Percentiles rank a stretch among this genome's conserved stretches.
Conservation (phyloP, 2,888 invertebrate species). For the Xylota sylvarum region DNA sequence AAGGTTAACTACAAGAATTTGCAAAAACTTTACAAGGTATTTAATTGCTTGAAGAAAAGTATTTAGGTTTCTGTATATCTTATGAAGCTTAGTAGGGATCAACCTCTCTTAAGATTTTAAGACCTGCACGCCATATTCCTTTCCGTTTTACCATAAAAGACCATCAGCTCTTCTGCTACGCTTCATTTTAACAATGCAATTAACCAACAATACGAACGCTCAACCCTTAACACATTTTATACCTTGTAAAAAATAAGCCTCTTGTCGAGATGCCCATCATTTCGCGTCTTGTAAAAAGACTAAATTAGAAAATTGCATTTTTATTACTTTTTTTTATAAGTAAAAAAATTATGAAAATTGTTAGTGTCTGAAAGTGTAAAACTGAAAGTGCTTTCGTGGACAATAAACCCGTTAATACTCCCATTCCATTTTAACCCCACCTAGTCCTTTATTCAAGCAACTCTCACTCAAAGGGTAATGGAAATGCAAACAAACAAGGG, state of each 20-base stretch:
- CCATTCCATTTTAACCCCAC: conserved; percentile 15
- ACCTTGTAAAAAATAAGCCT: conserved; percentile 40
- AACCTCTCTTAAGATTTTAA: too few species aligned
- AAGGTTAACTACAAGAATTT: too few species aligned
- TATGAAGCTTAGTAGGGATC: too few species aligned
- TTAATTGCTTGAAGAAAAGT: too few species aligned
- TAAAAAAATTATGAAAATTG: conserved; percentile 68
- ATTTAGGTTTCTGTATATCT: too few species aligned
- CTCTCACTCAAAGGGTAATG: conserved; percentile 42
- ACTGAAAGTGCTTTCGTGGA: conserved; percentile 16
- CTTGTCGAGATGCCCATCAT: conserved; percentile 13
- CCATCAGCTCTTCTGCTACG: not conserved
- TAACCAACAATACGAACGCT: not conserved
- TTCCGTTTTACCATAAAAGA: too few species aligned
- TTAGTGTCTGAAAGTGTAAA: conserved; percentile 59
- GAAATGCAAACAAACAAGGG: conserved; percentile 69
- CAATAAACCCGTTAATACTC: conserved; percentile 8
- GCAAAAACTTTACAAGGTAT: too few species aligned
- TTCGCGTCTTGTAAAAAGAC: conserved; percentile 47
- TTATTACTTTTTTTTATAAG: conserved; percentile 68
- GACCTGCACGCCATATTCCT: too few species aligned
- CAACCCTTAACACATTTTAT: not conserved
- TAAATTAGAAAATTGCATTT: conserved; percentile 72
- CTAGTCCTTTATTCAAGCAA: conserved; percentile 25
- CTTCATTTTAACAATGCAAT: conserved; percentile 22